Conservation (phyloP, 2,888 invertebrate species). For the Zygothrica quintamaculata region DNA sequence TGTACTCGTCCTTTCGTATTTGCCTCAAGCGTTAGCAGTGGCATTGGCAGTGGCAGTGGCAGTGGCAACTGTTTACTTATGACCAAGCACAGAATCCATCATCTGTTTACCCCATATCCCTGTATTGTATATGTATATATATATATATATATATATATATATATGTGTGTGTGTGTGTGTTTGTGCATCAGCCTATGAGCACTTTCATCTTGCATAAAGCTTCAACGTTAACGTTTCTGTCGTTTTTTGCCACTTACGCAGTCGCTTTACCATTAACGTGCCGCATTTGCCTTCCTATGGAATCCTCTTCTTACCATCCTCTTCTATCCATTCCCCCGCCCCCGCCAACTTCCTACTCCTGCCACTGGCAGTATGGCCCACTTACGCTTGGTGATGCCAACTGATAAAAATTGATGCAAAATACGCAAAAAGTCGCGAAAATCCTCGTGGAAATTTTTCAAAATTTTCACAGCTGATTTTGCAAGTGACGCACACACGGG, state of each 20-base stretch:
- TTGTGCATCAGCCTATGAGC: constrained; percentile 39
- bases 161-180: neutral
- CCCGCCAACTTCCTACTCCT: constrained; percentile 9
- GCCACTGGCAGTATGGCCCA: constrained; percentile 12
- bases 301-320: neutral
- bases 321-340: constrained; percentile 2
- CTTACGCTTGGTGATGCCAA: constrained; percentile 52
- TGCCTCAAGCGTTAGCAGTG: constrained; percentile 7
- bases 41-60: neutral
- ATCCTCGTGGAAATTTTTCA: constrained; percentile 85
- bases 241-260: constrained; percentile 70
- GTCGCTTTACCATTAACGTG: constrained; percentile 66
- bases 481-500: constrained; percentile 57
- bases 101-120: neutral
- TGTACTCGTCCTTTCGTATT: neutral
- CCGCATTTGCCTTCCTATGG: neutral
- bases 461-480: constrained; percentile 85
- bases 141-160: neutral
- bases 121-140: neutral
- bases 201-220: constrained; percentile 46
- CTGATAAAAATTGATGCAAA: constrained; percentile 82
- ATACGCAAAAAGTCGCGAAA: constrained; percentile 83
- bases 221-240: constrained; percentile 47
- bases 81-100: neutral
- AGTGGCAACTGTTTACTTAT: constrained; percentile 35